Conservation (phyloP, 2,113 vertebrate genomes). For the Ameiurus melas region DNA sequence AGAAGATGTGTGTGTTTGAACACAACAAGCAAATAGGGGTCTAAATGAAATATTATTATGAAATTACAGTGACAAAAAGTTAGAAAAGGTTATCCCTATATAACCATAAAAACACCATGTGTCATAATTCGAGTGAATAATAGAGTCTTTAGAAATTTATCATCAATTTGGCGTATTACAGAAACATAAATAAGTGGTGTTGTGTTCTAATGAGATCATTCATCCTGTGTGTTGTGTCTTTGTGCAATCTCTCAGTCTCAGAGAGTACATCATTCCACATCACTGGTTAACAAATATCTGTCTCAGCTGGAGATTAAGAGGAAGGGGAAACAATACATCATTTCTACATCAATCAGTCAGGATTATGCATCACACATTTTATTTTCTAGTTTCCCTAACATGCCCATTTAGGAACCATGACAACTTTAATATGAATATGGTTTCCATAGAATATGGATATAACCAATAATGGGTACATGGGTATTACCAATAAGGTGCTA, state of each 20-base stretch:
- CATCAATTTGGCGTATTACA: conserved; percentile 47
- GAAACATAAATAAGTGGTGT: conserved; percentile 60
- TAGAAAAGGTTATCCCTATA: conserved; percentile 30
- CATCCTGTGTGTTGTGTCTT: conserved; percentile 47
- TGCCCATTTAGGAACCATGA: conserved; percentile 15
- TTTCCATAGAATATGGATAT: not conserved
- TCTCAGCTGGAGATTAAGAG: conserved; percentile 44
- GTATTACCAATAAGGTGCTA: not conserved
- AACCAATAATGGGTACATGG: not conserved
- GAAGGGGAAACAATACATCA: conserved; percentile 39
- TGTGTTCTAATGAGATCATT: conserved; percentile 55
- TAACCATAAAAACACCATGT: conserved; percentile 48
- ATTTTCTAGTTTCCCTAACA: conserved; percentile 27
- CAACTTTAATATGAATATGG: not conserved
- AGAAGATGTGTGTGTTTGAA: conserved; percentile 26
- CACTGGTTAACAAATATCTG: conserved; percentile 27
- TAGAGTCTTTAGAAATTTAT: conserved; percentile 63
- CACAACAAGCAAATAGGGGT: conserved; percentile 18
- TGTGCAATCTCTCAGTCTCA: conserved; percentile 37
- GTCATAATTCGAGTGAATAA: conserved; percentile 61
- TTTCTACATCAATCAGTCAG: conserved; percentile 35
- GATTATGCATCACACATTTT: conserved; percentile 31
- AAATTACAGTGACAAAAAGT: conserved; percentile 51
- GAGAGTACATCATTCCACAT: conserved; percentile 42
- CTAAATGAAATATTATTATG: conserved; percentile 13